A percentile compares a stretch with the other conserved stretches of the same genome.
phyloP scores from a whole-genome alignment of 2,113 vertebrate genomes.

The Cololabis saira region DNA sequence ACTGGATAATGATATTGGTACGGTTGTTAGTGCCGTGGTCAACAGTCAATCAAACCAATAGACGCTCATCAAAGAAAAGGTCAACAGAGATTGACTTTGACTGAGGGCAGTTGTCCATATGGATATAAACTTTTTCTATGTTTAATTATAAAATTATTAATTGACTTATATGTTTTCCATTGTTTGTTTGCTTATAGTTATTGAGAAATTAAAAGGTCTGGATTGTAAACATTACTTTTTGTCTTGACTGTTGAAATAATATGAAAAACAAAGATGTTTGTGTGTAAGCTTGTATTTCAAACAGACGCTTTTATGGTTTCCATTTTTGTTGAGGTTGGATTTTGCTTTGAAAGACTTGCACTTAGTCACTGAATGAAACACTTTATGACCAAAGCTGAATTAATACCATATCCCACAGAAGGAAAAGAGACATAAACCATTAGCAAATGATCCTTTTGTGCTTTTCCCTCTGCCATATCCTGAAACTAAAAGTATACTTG shows the following conservation, averaged over 20 bases:
- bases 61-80: conserved; percentile 12
- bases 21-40: conserved; percentile 10
- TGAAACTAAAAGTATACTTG: conserved; percentile 16
- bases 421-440: conserved; percentile 43
- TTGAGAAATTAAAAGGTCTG: background rate
- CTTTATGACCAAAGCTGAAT: conserved; percentile 40
- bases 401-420: conserved; percentile 44
- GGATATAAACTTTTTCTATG: no score
- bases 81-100: no score
- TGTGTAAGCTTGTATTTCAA: no score
- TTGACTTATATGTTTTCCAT: no score
- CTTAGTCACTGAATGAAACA: conserved; percentile 41
- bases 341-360: conserved; percentile 29
- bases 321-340: conserved; percentile 14
- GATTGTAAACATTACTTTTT: background rate
- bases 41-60: conserved; percentile 46
- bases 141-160: no score
- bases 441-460: conserved; percentile 48
- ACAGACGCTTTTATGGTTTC: background rate
- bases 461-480: conserved; percentile 26
- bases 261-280: no score
- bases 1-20: conserved; percentile 33
- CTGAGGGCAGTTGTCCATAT: no score
- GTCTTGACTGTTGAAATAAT: no score
- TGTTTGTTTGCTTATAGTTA: background rate